A percentile compares a stretch with the other conserved stretches of the same genome.
Evolutionary conservation across 2,888 invertebrate genomes (phyloP).

Genomic region (Ceriagrion tenellum): DNA sequence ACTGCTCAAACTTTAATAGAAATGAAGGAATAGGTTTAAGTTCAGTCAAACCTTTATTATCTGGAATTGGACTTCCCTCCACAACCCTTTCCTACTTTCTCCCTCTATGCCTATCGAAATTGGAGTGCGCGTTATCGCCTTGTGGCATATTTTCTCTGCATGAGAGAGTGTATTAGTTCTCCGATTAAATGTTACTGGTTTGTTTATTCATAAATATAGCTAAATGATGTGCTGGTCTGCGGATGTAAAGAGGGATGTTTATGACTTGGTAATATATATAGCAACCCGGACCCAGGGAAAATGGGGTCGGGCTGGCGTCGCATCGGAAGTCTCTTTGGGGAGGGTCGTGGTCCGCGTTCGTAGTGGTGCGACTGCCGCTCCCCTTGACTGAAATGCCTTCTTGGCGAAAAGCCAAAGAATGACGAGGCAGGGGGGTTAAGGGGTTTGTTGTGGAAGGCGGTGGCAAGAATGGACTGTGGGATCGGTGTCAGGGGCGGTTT

Average conservation of each 20-base stretch:
- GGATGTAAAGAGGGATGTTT: neutral
- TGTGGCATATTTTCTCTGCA: too few relatives aligned
- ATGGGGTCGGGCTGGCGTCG: neutral
- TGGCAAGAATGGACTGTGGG: neutral
- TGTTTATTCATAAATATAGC: neutral
- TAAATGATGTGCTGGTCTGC: neutral
- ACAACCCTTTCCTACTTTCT: too few relatives aligned
- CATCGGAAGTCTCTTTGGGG: conserved; percentile 14
- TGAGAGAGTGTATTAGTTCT: too few relatives aligned
- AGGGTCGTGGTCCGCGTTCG: neutral
- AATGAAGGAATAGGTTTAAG: too few relatives aligned
- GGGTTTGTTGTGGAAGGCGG: neutral
- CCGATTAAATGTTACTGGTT: too few relatives aligned
- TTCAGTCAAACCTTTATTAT: too few relatives aligned
- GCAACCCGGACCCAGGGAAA: neutral
- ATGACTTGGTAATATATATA: neutral
- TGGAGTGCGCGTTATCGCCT: too few relatives aligned
- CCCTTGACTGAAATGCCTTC: neutral
- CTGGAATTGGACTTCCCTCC: too few relatives aligned
- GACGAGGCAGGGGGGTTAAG: neutral
- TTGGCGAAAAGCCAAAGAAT: neutral
- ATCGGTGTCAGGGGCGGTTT: neutral
- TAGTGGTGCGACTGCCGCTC: neutral
- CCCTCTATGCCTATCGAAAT: too few relatives aligned
- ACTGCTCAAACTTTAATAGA: too few relatives aligned